Evolutionary conservation across 2,888 invertebrate genomes (phyloP), one percentile per base, ranked within the genome.

Genomic region (Clanis bilineata): DNA sequence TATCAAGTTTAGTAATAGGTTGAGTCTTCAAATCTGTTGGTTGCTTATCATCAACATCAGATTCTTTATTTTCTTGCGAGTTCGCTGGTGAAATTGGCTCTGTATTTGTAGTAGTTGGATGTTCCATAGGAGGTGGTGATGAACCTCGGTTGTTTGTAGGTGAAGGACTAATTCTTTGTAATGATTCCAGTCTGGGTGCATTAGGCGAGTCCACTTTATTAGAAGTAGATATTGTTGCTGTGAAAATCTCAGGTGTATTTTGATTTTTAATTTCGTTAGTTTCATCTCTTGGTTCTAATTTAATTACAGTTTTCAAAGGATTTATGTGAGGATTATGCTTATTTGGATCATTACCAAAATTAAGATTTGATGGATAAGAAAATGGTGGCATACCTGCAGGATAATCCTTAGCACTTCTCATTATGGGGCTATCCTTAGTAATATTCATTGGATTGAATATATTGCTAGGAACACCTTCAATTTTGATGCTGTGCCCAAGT

Each of bases 261-360:
- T 88, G 89, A 76, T 76, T 88, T 70, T 92, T 92, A 76, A 91
- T 79, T 69, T 92, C 92, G 73, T 63, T 80, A 41, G 85, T 64
- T 74, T 93, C 92, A 85, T 93, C 93, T 74, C 93, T 82, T 10
- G 93, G 93, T 72, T 93, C 93, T 63, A 93, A 77, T 70, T 93
- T 93, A 58, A 93, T 93, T 12, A 93, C 90, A 59, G 93, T 92
- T 71, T 92, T 93, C 43, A 93, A 72, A 59, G 93, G 91, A 79
- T 92, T 91, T 38, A 92, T 79, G 58, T 86, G 84, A 59, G 83
- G 81, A 72, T 84, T 88, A 65, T 89, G 90, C 74, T 93, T 93
- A 63, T 79, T 88, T 61, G 85, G 80, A 68, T 93, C 93, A 84
- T 72, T 84, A 4, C 77, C 69, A 79, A 83, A 92, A 72, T 83